phyloP scores from a whole-genome alignment of 2,888 invertebrate species.

The Lasioglossum morio region DNA sequence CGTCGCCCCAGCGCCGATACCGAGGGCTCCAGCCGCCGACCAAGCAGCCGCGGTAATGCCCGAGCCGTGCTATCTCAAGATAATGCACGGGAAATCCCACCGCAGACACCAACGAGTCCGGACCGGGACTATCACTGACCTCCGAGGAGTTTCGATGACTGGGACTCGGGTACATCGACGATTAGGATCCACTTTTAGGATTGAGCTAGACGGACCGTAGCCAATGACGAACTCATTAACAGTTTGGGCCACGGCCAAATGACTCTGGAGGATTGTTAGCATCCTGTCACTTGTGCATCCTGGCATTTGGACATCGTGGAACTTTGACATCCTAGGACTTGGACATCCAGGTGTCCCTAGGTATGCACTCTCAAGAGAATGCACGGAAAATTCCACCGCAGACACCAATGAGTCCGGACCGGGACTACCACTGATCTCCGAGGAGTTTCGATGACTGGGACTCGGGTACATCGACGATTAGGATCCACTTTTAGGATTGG shows the following conservation, averaged over 20 bases:
- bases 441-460: no score
- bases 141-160: background rate
- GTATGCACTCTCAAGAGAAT: no score
- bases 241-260: background rate
- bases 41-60: conserved; percentile 59
- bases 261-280: background rate
- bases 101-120: background rate
- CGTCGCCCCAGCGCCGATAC: conserved; percentile 73
- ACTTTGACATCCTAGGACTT: no score
- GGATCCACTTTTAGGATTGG: no score
- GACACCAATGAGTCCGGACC: no score
- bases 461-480: no score
- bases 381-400: no score
- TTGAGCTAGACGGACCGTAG: background rate
- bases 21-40: conserved; percentile 21
- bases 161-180: background rate
- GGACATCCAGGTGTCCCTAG: no score
- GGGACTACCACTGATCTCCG: no score
- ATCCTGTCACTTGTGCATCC: background rate
- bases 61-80: conserved; percentile 78
- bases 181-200: background rate
- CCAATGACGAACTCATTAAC: background rate
- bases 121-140: background rate
- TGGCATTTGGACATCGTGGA: no score
- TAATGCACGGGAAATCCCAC: conserved; percentile 78